phyloP scores from a whole-genome alignment of 2,797 vertebrate species.

The Amblyopsis hoosieri region DNA sequence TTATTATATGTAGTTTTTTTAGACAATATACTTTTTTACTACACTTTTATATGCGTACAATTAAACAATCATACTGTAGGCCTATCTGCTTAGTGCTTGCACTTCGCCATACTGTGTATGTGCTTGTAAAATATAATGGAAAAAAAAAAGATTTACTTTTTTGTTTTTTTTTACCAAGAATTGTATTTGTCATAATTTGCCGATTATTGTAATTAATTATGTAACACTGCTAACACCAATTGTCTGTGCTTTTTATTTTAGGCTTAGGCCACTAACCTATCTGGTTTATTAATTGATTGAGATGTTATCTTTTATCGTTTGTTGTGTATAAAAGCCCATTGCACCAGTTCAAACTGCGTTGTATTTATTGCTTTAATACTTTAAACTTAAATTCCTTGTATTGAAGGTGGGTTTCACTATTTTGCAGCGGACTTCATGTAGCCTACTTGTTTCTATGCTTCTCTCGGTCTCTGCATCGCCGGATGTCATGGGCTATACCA shows the following conservation, averaged over 20 bases:
- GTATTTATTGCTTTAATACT: not conserved
- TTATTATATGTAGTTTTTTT: not conserved
- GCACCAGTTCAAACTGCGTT: not conserved
- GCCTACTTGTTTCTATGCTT: not conserved
- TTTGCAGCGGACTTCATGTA: not conserved
- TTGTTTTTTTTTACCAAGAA: not conserved
- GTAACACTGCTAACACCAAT: constrained; percentile 5
- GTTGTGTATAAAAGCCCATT: not conserved
- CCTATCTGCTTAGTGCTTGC: too few species aligned
- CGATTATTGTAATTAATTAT: constrained; percentile 1
- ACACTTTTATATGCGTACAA: not conserved
- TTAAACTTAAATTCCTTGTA: not conserved
- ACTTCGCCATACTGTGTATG: too few species aligned
- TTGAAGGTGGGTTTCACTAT: too few species aligned
- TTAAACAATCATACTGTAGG: too few species aligned
- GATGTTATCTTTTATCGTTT: not conserved
- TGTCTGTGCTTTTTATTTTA: constrained; percentile 40
- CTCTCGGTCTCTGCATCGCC: constrained; percentile 44
- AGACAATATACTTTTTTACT: not conserved
- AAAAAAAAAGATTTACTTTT: not conserved
- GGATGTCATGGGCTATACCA: not conserved
- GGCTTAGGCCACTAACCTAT: constrained; percentile 13
- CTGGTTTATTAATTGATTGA: not conserved
- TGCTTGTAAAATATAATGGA: too few species aligned
- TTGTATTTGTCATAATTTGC: not conserved